phyloP scores from a whole-genome alignment of 2,888 invertebrate species.

The Lithophane semibrunnea region DNA sequence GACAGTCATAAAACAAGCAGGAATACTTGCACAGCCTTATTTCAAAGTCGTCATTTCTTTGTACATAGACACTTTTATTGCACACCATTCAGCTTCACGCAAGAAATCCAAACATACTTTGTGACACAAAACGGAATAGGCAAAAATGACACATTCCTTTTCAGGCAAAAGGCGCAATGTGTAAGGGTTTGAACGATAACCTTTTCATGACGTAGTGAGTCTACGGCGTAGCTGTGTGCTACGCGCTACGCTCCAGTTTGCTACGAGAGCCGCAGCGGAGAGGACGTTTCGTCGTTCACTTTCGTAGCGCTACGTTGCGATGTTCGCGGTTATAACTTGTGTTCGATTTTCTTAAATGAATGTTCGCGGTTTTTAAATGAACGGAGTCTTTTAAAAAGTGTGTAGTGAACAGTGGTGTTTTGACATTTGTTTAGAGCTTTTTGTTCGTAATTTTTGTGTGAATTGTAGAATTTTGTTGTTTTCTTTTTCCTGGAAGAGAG shows the following conservation, averaged over 20 bases:
- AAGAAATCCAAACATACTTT: conserved; percentile 83
- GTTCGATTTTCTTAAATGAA: conserved; percentile 53
- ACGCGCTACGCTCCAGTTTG: conserved; percentile 80
- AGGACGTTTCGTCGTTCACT: conserved; percentile 70
- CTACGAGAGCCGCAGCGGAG: conserved; percentile 77
- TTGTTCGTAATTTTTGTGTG: conserved; percentile 32
- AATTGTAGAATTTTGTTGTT: conserved; percentile 29
- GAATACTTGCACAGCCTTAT: conserved; percentile 50
- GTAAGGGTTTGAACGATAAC: conserved; percentile 85
- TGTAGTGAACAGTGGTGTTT: conserved; percentile 66
- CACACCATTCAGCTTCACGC: conserved; percentile 68
- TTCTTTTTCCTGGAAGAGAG: conserved; percentile 28
- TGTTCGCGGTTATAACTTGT: conserved; percentile 56
- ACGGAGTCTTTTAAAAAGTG: conserved; percentile 38
- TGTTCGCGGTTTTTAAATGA: conserved; percentile 43
- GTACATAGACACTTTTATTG: conserved; percentile 65
- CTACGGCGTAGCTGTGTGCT: conserved; percentile 76
- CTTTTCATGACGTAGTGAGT: conserved; percentile 82
- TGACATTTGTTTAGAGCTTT: conserved; percentile 64
- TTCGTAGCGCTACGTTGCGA: conserved; percentile 46
- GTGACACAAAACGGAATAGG: conserved; percentile 82
- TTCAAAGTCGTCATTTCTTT: conserved; percentile 59
- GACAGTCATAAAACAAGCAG: conserved; percentile 48
- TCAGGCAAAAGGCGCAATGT: conserved; percentile 86
- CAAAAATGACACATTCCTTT: conserved; percentile 86